Percentiles rank a stretch among this genome's conserved stretches.
Evolutionary conservation across 2,888 invertebrate genomes (phyloP).

Genomic region (Limnephilus lunatus): DNA sequence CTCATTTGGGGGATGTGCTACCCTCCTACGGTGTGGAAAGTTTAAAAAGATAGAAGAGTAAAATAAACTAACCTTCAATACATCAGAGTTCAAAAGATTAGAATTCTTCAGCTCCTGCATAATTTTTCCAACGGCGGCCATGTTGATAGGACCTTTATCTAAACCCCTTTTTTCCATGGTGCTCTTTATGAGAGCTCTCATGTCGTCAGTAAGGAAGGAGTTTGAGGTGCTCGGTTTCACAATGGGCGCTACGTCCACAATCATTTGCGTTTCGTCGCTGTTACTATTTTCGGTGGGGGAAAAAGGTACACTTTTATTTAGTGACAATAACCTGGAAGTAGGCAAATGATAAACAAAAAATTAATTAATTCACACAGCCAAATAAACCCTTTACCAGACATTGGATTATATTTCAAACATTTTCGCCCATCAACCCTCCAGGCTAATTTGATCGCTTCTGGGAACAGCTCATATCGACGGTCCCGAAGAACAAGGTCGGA

Average conservation of each 20-base stretch:
- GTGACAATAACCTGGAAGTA: constrained; percentile 14
- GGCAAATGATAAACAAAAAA: not conserved
- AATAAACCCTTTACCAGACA: not conserved
- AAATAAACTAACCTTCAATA: constrained; percentile 11
- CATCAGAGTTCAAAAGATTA: constrained; percentile 32
- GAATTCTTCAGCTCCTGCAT: constrained; percentile 61
- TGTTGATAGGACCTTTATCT: constrained; percentile 58
- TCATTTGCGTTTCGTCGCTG: constrained; percentile 3
- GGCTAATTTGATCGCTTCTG: too few species aligned
- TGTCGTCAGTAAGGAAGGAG: constrained; percentile 43
- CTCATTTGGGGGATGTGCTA: too few species aligned
- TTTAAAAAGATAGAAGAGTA: not conserved
- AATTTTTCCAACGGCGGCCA: constrained; percentile 56
- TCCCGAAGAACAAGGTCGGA: too few species aligned
- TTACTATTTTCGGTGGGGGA: constrained; percentile 20
- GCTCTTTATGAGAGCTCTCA: constrained; percentile 57
- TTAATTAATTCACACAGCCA: not conserved
- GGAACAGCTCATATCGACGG: too few species aligned
- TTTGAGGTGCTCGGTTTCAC: constrained; percentile 52
- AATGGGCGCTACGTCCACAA: not conserved
- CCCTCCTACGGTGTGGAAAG: too few species aligned
- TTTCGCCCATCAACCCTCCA: not conserved
- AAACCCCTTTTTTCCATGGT: constrained; percentile 55
- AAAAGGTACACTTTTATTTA: constrained; percentile 33
- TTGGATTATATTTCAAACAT: not conserved